A percentile compares a stretch with the other conserved stretches of the same genome.
Conservation (phyloP, 2,797 vertebrate genomes). For the Cyprinodon diabolis region DNA sequence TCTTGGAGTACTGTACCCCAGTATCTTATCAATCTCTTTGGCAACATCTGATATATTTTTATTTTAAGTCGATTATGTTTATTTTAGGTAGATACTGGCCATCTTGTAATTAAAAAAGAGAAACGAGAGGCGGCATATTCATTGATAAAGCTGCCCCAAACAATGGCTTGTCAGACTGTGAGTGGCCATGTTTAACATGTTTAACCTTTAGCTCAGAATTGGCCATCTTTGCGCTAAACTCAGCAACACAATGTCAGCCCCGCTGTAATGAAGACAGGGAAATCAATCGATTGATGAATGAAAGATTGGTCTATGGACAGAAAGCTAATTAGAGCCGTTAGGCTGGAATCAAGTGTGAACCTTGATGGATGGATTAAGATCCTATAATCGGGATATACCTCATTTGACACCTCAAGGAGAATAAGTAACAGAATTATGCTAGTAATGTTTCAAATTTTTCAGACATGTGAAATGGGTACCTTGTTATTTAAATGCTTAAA, state of each 20-base stretch:
- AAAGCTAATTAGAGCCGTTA: constrained; percentile 77
- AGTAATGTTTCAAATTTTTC: constrained; percentile 53
- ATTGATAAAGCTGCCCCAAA: constrained; percentile 62
- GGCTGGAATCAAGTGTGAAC: constrained; percentile 61
- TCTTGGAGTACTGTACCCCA: no score
- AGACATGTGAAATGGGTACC: constrained; percentile 21
- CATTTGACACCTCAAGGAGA: constrained; percentile 70
- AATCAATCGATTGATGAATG: constrained; percentile 82
- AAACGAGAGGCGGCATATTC: constrained; percentile 45
- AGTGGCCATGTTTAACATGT: constrained; percentile 62
- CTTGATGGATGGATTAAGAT: constrained; percentile 69
- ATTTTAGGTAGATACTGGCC: constrained; percentile 17
- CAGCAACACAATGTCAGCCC: constrained; percentile 57
- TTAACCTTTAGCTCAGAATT: constrained; percentile 74
- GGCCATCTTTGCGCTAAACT: constrained; percentile 57
- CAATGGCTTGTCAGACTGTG: constrained; percentile 39
- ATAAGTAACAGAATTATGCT: constrained; percentile 69
- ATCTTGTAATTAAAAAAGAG: constrained; percentile 17
- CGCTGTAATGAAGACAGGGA: constrained; percentile 75
- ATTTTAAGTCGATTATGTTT: constrained; percentile 1
- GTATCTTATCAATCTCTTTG: no score
- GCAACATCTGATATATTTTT: no score
- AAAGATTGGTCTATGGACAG: constrained; percentile 79
- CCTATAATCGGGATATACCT: constrained; percentile 69
- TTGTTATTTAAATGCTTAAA: neutral